Conservation (phyloP, 2,113 vertebrate genomes). For the Dipodomys spectabilis region DNA sequence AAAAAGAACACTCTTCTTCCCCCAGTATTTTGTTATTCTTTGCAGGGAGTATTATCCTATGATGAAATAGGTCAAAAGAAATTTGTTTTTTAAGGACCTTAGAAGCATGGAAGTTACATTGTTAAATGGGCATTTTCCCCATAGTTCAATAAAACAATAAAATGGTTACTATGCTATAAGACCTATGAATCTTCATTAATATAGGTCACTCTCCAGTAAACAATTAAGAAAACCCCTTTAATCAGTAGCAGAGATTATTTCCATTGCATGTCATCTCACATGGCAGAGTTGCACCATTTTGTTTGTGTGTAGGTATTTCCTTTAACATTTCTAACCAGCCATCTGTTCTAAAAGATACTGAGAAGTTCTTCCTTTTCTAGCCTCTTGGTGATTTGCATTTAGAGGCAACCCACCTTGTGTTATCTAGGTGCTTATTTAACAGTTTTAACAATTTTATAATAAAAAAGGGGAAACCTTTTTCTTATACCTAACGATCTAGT, state of each 20-base stretch:
- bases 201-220: constrained; percentile 1
- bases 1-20: background rate
- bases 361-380: constrained; percentile 80
- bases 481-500: constrained; percentile 55
- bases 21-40: constrained; percentile 24
- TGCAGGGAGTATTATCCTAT: constrained; percentile 18
- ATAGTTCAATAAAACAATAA: constrained; percentile 31
- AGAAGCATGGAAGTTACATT: constrained; percentile 4
- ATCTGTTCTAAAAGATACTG: constrained; percentile 3
- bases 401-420: constrained; percentile 44
- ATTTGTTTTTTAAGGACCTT: constrained; percentile 23
- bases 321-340: constrained; percentile 71
- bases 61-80: constrained; percentile 48
- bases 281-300: constrained; percentile 68
- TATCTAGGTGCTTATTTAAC: constrained; percentile 68
- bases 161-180: constrained; percentile 45
- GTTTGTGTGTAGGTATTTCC: constrained; percentile 61
- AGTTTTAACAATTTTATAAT: constrained; percentile 31
- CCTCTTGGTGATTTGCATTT: constrained; percentile 64
- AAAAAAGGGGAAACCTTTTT: constrained; percentile 71
- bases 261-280: constrained; percentile 81
- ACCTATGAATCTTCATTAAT: constrained; percentile 50
- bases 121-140: background rate
- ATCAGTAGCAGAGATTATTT: constrained; percentile 65
- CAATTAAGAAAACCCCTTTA: background rate